Conservation (phyloP, 2,888 invertebrate species). For the Galeopsomyia nigrocyanea region DNA sequence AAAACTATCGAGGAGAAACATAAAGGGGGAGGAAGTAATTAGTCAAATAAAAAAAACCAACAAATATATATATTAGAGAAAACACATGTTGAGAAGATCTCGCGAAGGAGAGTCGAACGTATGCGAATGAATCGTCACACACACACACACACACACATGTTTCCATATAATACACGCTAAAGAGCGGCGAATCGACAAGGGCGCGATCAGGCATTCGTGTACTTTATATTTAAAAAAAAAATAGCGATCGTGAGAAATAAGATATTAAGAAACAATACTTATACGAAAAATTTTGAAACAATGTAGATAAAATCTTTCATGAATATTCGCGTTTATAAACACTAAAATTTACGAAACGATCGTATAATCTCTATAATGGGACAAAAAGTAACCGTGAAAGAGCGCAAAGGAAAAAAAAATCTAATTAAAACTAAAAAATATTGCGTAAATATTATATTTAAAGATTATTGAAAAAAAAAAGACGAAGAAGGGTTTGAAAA, state of each 20-base stretch:
- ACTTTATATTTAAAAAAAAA: constrained; percentile 30
- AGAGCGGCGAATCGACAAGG: constrained; percentile 12
- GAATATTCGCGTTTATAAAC: constrained; percentile 1
- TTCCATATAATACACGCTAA: neutral
- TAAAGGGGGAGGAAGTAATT: no score
- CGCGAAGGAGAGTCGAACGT: no score
- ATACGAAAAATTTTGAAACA: constrained; percentile 9
- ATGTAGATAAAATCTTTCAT: constrained; percentile 9
- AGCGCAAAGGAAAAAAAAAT: no score
- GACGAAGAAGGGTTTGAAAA: no score
- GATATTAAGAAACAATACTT: constrained; percentile 28
- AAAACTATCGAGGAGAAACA: neutral
- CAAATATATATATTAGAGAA: neutral
- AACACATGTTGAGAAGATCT: neutral
- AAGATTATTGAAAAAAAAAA: no score
- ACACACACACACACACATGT: neutral
- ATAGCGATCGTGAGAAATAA: constrained; percentile 35
- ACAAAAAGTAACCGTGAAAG: no score
- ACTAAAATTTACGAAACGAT: no score
- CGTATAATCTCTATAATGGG: no score
- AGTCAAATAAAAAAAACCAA: neutral
- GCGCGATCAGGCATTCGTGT: constrained; percentile 22
- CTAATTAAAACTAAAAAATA: no score
- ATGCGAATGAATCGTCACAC: neutral
- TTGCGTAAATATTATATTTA: no score